Evolutionary conservation across 2,888 invertebrate species (phyloP).

Genomic region (Orchesella flavescens): DNA sequence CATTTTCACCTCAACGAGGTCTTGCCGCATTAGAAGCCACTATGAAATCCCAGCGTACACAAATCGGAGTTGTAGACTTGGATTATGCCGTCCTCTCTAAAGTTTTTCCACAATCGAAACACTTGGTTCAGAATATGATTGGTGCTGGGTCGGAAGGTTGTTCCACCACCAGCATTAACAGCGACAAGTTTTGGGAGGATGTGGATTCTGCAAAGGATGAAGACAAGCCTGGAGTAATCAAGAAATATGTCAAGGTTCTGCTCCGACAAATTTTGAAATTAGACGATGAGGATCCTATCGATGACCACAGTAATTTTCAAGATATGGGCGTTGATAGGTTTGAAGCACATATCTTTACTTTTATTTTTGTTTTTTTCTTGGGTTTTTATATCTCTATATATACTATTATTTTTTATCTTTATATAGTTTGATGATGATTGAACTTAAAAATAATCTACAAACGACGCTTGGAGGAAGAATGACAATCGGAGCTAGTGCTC

Average conservation of each 20-base stretch:
- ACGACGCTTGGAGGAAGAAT: constrained; percentile 47
- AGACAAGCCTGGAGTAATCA: constrained; percentile 32
- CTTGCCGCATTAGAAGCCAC: constrained; percentile 29
- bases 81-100: not conserved
- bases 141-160: not conserved
- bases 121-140: constrained; percentile 4
- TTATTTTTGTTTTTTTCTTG: too few relatives aligned
- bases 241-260: constrained; percentile 15
- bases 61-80: constrained; percentile 24
- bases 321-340: constrained; percentile 55
- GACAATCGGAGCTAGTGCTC: constrained; percentile 8
- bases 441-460: constrained; percentile 55
- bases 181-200: constrained; percentile 54
- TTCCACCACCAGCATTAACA: not conserved
- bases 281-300: constrained; percentile 44
- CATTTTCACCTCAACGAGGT: constrained; percentile 47
- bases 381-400: too few relatives aligned
- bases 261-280: constrained; percentile 46
- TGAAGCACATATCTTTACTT: too few relatives aligned
- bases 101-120: constrained; percentile 1
- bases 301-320: constrained; percentile 45
- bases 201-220: constrained; percentile 32
- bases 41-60: constrained; percentile 30
- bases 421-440: constrained; percentile 50
- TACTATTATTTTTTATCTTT: too few relatives aligned